Percentiles rank a stretch among this genome's conserved stretches.
Evolutionary conservation across 2,797 vertebrate species (phyloP).

Genomic region (Epinephelus awoara): DNA sequence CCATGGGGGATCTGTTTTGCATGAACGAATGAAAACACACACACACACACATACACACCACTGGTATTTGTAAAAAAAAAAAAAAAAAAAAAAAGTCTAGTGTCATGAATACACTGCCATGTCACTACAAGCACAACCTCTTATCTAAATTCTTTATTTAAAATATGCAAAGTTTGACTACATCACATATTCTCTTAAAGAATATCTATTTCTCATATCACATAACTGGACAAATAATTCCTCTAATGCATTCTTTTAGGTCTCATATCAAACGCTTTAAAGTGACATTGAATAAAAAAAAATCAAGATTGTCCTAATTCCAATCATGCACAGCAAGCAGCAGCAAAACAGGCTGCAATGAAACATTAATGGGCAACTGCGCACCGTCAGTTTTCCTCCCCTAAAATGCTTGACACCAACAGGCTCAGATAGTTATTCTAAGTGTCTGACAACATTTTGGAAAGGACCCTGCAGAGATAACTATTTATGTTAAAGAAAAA

Average conservation of each 20-base stretch:
- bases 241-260: not conserved
- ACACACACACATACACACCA: slow-evolving; percentile 11
- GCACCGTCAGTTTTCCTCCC: too few species aligned
- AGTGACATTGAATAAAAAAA: too few species aligned
- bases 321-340: too few species aligned
- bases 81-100: not conserved
- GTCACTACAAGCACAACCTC: not conserved
- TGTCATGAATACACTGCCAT: not conserved
- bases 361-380: too few species aligned
- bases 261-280: not conserved
- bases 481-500: too few species aligned
- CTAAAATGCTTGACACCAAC: too few species aligned
- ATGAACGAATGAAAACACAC: slow-evolving; percentile 1
- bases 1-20: not conserved
- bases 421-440: too few species aligned
- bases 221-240: not conserved
- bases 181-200: not conserved
- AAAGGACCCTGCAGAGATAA: too few species aligned
- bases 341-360: too few species aligned
- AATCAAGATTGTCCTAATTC: too few species aligned
- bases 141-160: not conserved
- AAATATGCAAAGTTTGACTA: not conserved
- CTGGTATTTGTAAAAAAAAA: not conserved
- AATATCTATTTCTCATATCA: not conserved
- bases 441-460: too few species aligned